Percentiles rank a stretch among this genome's conserved stretches.
These are phyloP conservation scores for Cremastinae sp. DNA, from an alignment of 2,888 invertebrate species.

Conservation along the genomic window DNA sequence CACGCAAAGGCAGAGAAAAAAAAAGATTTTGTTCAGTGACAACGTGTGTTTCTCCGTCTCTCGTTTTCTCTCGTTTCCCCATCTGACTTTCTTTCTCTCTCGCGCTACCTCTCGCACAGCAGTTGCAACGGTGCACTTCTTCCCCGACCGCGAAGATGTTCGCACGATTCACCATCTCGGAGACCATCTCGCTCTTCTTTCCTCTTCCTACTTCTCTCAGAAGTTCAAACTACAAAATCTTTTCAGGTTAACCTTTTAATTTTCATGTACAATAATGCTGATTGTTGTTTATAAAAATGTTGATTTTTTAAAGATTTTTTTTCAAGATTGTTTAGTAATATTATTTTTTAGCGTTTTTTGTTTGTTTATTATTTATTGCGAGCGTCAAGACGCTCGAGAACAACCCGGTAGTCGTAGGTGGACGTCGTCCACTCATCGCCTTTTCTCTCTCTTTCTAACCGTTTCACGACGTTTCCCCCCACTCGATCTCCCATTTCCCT, in stretches of 20 bases:
- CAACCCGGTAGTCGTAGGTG: constrained; percentile 70
- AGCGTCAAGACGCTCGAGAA: constrained; percentile 55
- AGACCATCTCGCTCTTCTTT: constrained; percentile 10
- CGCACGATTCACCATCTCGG: constrained; percentile 57
- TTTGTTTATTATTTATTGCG: constrained; percentile 14
- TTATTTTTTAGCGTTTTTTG: constrained; percentile 21
- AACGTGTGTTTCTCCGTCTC: constrained; percentile 62
- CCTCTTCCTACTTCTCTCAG: constrained; percentile 6
- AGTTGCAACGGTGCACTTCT: constrained; percentile 50
- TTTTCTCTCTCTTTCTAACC: constrained; percentile 58
- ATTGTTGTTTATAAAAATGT: too few species aligned
- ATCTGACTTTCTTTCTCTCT: constrained; percentile 41
- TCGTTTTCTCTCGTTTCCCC: constrained; percentile 61
- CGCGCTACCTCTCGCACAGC: too few species aligned
- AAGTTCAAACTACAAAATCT: constrained; percentile 1
- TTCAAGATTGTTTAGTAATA: too few species aligned
- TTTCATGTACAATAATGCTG: too few species aligned
- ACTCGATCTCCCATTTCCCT: neutral
- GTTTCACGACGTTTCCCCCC: too few species aligned
- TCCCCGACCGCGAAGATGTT: constrained; percentile 58
- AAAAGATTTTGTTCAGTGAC: constrained; percentile 1
- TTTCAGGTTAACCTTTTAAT: too few species aligned
- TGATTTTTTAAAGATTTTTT: too few species aligned
- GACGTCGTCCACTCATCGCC: constrained; percentile 78
- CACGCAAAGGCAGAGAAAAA: neutral